Percentiles rank a stretch among this genome's conserved stretches.
phyloP scores from a whole-genome alignment of 2,888 invertebrate species.

The Heliconius ismenius region DNA sequence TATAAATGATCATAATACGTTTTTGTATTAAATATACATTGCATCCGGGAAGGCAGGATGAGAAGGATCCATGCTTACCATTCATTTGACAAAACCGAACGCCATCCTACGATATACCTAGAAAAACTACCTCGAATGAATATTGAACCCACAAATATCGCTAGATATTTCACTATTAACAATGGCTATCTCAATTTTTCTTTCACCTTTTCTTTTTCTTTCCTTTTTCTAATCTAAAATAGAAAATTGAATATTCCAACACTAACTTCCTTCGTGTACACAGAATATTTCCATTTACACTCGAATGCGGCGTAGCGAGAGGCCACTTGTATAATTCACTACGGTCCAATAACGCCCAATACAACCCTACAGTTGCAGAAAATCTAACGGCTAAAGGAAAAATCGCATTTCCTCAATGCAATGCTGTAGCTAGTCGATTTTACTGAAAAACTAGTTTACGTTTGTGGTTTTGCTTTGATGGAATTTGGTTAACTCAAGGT shows the following conservation, averaged over 20 bases:
- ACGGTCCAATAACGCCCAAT: slow-evolving; percentile 25
- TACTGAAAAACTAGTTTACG: background rate
- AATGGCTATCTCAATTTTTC: too few species aligned
- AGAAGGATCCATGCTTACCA: too few species aligned
- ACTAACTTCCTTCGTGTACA: background rate
- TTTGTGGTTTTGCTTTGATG: background rate
- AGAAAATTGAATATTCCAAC: background rate
- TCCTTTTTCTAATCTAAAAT: background rate
- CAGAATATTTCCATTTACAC: slow-evolving; percentile 17
- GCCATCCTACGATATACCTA: too few species aligned
- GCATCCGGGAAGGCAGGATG: too few species aligned
- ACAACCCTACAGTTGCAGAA: slow-evolving; percentile 12
- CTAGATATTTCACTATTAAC: too few species aligned
- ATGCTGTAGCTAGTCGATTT: background rate
- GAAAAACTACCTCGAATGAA: too few species aligned
- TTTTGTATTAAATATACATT: too few species aligned
- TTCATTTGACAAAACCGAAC: too few species aligned
- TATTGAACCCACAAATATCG: too few species aligned
- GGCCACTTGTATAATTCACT: slow-evolving; percentile 25
- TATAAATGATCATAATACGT: too few species aligned
- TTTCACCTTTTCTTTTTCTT: background rate
- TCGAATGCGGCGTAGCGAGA: slow-evolving; percentile 17
- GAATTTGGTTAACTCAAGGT: background rate
- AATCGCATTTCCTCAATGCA: slow-evolving; percentile 17
- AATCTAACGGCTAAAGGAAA: slow-evolving; percentile 13